These are phyloP conservation scores for Zaprionus capensis DNA, from an alignment of 1,140 invertebrate genomes.

Conservation along the genomic window DNA sequence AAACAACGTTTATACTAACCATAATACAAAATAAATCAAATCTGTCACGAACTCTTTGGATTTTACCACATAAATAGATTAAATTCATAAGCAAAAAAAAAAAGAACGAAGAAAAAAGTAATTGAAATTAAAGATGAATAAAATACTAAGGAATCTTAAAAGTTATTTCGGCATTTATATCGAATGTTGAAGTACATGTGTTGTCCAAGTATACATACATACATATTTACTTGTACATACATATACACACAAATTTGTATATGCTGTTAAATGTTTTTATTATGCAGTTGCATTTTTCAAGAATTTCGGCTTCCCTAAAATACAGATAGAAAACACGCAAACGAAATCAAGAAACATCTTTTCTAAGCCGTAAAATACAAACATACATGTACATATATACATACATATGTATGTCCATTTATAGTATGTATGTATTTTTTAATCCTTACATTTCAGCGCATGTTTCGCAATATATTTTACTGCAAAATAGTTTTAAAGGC, in stretches of 20 bases:
- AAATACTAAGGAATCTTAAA: conserved; percentile 3
- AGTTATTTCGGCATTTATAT: conserved; percentile 18
- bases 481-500: conserved; percentile 34
- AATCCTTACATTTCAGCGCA: conserved; percentile 32
- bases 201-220: conserved; percentile 7
- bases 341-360: conserved; percentile 12
- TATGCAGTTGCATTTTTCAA: conserved; percentile 72
- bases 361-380: conserved; percentile 6
- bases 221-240: conserved; percentile 16
- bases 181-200: conserved; percentile 5
- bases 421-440: conserved; percentile 13
- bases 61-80: conserved; percentile 27
- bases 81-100: conserved; percentile 30
- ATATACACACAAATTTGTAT: conserved; percentile 13
- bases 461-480: conserved; percentile 39
- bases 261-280: conserved; percentile 49
- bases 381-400: conserved; percentile 12
- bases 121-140: conserved; percentile 15
- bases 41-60: conserved; percentile 40
- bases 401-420: conserved; percentile 2
- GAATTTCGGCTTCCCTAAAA: conserved; percentile 56
- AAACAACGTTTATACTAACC: conserved; percentile 55
- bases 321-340: conserved; percentile 11
- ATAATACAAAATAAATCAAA: conserved; percentile 45
- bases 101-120: conserved; percentile 1